phyloP scores from a whole-genome alignment of 2,888 invertebrate species.

The Drosophila mercatorum region DNA sequence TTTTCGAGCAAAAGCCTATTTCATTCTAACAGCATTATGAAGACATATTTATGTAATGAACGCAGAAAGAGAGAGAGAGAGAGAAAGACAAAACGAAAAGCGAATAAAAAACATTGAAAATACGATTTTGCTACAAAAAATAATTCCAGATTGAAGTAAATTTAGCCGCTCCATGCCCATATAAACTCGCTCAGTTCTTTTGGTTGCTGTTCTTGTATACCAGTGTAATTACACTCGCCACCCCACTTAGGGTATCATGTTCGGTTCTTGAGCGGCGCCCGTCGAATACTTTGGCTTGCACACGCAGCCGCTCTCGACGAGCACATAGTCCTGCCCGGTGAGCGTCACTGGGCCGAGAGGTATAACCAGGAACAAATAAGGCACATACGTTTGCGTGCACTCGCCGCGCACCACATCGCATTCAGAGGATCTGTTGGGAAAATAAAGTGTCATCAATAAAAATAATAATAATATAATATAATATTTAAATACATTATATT shows the following conservation, averaged over 20 bases:
- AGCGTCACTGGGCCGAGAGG: constrained; percentile 95
- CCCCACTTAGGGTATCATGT: constrained; percentile 83
- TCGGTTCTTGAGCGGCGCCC: constrained; percentile 84
- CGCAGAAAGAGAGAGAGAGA: constrained; percentile 33
- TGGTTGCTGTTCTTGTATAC: constrained; percentile 69
- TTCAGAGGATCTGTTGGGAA: constrained; percentile 90
- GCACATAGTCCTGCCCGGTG: constrained; percentile 97
- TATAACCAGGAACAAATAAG: constrained; percentile 95
- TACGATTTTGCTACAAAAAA: constrained; percentile 79
- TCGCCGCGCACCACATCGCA: constrained; percentile 95
- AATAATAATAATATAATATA: not conserved
- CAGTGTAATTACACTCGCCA: constrained; percentile 49
- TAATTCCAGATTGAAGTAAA: constrained; percentile 66
- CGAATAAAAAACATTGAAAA: constrained; percentile 72
- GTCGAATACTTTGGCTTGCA: constrained; percentile 88
- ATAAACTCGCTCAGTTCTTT: constrained; percentile 78
- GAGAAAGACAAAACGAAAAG: constrained; percentile 33
- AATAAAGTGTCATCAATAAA: constrained; percentile 49
- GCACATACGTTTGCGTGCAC: constrained; percentile 94
- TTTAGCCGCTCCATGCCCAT: constrained; percentile 57
- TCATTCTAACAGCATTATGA: constrained; percentile 58
- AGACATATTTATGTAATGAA: not conserved
- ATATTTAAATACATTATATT: no score
- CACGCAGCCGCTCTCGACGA: constrained; percentile 97
- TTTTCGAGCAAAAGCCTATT: constrained; percentile 73